These are phyloP conservation scores for Eriocheir sinensis DNA, from an alignment of 1,140 invertebrate species.

Conservation along the genomic window DNA sequence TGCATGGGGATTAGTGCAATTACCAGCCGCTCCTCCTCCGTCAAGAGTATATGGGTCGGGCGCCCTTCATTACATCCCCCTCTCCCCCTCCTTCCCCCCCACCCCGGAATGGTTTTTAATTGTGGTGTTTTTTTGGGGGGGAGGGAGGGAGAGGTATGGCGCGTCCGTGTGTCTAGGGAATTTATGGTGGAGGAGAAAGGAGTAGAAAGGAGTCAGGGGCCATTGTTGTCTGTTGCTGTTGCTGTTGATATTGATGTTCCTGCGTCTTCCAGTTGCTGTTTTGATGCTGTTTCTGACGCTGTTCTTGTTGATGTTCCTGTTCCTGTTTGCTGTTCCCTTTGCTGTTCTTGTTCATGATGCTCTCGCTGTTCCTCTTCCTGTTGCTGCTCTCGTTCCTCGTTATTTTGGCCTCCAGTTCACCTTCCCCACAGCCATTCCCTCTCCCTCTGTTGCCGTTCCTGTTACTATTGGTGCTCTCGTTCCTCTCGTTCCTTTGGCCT, in stretches of 20 bases:
- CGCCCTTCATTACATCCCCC: neutral
- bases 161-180: neutral
- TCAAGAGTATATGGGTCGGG: neutral
- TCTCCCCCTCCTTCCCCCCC: too few species aligned
- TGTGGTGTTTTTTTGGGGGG: constrained; percentile 27
- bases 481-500: too few species aligned
- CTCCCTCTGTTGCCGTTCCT: too few species aligned
- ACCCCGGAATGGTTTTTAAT: constrained; percentile 46
- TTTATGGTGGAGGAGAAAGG: neutral
- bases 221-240: too few species aligned
- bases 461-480: neutral
- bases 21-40: neutral
- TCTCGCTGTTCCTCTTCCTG: neutral
- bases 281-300: too few species aligned
- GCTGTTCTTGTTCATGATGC: too few species aligned
- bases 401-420: too few species aligned
- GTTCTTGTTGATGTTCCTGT: too few species aligned
- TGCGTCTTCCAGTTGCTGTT: too few species aligned
- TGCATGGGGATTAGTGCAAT: constrained; percentile 26
- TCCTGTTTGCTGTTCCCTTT: too few species aligned
- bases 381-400: neutral
- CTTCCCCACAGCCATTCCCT: too few species aligned
- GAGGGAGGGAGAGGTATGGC: neutral
- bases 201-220: neutral
- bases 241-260: too few species aligned